Base-by-base conservation (phyloP, 2,888 invertebrate species). In the Tubulanus polymorphus region DNA sequence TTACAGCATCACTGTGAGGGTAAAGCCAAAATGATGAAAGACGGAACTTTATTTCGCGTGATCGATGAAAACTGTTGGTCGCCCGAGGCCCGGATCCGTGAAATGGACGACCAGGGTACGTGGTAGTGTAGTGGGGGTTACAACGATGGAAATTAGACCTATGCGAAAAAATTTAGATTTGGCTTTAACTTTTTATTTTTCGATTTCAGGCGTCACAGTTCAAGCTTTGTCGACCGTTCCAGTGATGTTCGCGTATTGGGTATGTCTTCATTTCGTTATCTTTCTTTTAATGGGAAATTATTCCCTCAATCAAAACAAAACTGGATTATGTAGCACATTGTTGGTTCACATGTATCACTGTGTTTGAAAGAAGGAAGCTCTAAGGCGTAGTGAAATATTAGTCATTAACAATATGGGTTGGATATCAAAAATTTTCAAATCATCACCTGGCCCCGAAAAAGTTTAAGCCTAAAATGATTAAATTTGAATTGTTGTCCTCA, bases 201-300 rank as follows among this genome's bases (percentile, higher is more conserved):
- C n/a, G n/a, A n/a, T n/a, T 63, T n/a, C 56, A 74, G 76, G 75
- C 29, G 82, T 84, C 3, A 72, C 76, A 51, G 80, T 82, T 0
- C 84, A 84, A 65, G 82, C 79, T 5, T 65, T 84, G 54, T 84
- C 84, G 6, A 84, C 84, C 0, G 84, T 84, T 1, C 84, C 84
- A 5, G 83, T 84, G 32, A 83, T 84, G 83, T 84, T 84, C 69
- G 81, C 78, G 61, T 84, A 84, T 68, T 83, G 83, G 83, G 82
- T 83, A 64, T 65, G 74, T 64, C 20, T 25, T n/a, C n/a, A n/a
- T n/a, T n/a, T n/a, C n/a, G n/a, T n/a, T n/a, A n/a, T n/a, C n/a
- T n/a, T n/a, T n/a, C n/a, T n/a, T n/a, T n/a, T n/a, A n/a, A n/a
- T n/a, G n/a, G n/a, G n/a, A n/a, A n/a, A n/a, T n/a, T n/a, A n/a